phyloP scores from a whole-genome alignment of 2,113 vertebrate species.

The Peromyscus polionotus region DNA sequence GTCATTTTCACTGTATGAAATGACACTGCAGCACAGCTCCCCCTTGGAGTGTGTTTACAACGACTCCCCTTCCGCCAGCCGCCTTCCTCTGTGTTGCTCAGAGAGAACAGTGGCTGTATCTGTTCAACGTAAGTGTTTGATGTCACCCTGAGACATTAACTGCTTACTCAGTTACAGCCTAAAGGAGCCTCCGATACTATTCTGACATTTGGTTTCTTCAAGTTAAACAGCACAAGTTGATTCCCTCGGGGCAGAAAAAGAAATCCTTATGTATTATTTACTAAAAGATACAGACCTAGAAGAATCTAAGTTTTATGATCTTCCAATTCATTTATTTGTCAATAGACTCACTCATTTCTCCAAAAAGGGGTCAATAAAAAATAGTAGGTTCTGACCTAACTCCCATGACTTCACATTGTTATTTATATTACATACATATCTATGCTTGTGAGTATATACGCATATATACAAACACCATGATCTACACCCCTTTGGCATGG shows the following conservation, averaged over 20 bases:
- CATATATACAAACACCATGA: neutral
- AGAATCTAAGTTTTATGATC: conserved; percentile 48
- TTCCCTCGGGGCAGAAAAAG: conserved; percentile 56
- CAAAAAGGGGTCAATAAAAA: conserved; percentile 25
- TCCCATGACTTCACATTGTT: neutral
- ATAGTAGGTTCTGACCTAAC: neutral
- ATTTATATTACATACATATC: neutral
- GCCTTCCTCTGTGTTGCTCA: neutral
- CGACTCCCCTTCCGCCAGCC: neutral
- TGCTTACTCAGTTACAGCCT: neutral
- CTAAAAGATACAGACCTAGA: neutral
- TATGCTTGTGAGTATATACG: neutral
- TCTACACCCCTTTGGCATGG: neutral
- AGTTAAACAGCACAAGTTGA: conserved; percentile 52
- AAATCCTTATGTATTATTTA: conserved; percentile 14
- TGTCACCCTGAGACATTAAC: neutral
- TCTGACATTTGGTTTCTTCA: conserved; percentile 54
- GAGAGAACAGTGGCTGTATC: neutral
- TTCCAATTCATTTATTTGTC: conserved; percentile 42
- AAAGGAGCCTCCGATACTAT: conserved; percentile 25
- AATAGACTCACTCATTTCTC: conserved; percentile 38
- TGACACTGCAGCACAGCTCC: neutral
- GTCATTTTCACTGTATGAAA: conserved; percentile 5
- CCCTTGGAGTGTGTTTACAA: neutral
- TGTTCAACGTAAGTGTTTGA: conserved; percentile 3